Conservation (phyloP, 2,888 invertebrate genomes). For the Malachius bipustulatus region DNA sequence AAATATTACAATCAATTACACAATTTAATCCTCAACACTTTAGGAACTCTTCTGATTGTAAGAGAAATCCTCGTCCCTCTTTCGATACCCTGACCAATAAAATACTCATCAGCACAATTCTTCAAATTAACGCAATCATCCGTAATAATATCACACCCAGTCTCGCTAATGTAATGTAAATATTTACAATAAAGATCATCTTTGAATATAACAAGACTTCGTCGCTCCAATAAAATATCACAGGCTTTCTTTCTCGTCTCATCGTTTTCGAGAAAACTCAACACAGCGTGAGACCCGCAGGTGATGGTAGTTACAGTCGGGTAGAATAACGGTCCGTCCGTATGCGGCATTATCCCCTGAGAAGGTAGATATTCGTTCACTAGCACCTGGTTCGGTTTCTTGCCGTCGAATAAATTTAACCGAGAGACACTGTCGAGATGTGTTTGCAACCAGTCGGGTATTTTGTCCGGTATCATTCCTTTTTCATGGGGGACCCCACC, state of each 20-base stretch:
- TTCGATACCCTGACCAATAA: conserved; percentile 43
- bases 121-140: conserved; percentile 52
- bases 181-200: conserved; percentile 72
- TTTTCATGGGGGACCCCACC: conserved; percentile 89
- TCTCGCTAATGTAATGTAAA: conserved; percentile 77
- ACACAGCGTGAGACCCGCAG: conserved; percentile 80
- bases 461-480: conserved; percentile 83
- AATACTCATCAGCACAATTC: conserved; percentile 45
- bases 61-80: conserved; percentile 72
- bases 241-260: conserved; percentile 42
- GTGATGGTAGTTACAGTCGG: conserved; percentile 89
- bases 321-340: conserved; percentile 88
- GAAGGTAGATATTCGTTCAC: conserved; percentile 89
- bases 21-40: conserved; percentile 64
- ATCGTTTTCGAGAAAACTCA: conserved; percentile 62
- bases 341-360: conserved; percentile 95
- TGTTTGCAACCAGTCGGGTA: conserved; percentile 72
- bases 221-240: conserved; percentile 70
- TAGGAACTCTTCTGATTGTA: conserved; percentile 89
- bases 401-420: conserved; percentile 57
- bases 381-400: conserved; percentile 81
- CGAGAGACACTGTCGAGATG: conserved; percentile 59
- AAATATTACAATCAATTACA: conserved; percentile 23
- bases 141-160: conserved; percentile 49
- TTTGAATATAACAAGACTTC: conserved; percentile 78